These are phyloP conservation scores for Tholera decimalis DNA, from an alignment of 2,888 invertebrate species.

Conservation along the genomic window DNA sequence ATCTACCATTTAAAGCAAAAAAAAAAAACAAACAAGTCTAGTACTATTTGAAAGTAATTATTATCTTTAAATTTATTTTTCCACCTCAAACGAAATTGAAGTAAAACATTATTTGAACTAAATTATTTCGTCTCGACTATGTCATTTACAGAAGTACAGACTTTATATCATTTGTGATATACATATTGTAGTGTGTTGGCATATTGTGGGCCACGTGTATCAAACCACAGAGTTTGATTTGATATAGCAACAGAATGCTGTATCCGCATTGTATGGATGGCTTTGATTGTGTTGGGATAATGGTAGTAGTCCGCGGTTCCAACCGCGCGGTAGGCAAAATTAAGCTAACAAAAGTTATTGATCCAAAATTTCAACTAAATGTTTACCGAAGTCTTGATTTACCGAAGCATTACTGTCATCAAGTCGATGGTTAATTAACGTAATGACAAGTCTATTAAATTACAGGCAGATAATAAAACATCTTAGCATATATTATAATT, in stretches of 20 bases:
- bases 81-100: not conserved
- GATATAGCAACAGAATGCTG: conserved; percentile 1
- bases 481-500: not conserved
- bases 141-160: not conserved
- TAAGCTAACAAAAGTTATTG: not conserved
- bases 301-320: not conserved
- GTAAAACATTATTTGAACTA: not conserved
- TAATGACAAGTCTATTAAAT: not conserved
- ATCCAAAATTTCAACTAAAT: not conserved
- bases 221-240: conserved; percentile 24
- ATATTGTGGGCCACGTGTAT: conserved; percentile 5
- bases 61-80: conserved; percentile 11
- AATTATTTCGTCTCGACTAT: not conserved
- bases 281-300: not conserved
- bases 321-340: not conserved
- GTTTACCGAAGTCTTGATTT: not conserved
- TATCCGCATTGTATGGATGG: conserved; percentile 1
- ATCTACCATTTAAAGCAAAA: not conserved
- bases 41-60: not conserved
- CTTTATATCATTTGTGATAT: not conserved
- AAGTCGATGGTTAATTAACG: not conserved
- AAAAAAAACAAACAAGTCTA: not conserved
- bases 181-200: conserved; percentile 8
- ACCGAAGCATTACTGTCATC: not conserved
- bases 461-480: not conserved